These are phyloP conservation scores for Dysdera silvatica DNA, from an alignment of 1,140 invertebrate genomes.

Conservation along the genomic window DNA sequence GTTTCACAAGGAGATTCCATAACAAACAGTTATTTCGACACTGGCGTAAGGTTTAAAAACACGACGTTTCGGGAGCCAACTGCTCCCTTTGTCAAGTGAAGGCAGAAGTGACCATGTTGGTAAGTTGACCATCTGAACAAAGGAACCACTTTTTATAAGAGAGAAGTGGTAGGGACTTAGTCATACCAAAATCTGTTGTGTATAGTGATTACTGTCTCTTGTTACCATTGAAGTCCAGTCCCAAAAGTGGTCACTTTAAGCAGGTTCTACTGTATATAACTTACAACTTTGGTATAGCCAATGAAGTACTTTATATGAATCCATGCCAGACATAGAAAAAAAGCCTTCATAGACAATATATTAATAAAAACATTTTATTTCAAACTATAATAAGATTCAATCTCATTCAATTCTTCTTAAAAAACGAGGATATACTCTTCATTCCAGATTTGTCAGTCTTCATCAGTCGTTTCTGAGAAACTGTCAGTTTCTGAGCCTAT, in stretches of 20 bases:
- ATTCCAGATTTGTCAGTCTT: conserved; percentile 24
- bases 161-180: no score
- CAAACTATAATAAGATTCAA: neutral
- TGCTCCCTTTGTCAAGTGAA: no score
- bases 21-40: no score
- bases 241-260: neutral
- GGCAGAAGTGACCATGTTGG: no score
- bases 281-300: neutral
- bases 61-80: no score
- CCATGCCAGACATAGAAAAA: neutral
- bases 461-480: conserved; percentile 19
- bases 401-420: conserved; percentile 4
- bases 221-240: neutral
- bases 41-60: no score
- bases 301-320: neutral
- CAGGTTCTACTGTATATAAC: neutral
- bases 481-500: conserved; percentile 13
- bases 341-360: neutral
- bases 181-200: no score
- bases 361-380: neutral
- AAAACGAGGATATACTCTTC: conserved; percentile 25
- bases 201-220: no score
- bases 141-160: no score
- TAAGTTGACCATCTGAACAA: no score
- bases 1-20: no score